These are phyloP conservation scores for Pelusios castaneus DNA, from an alignment of 2,113 vertebrate species.

Conservation along the genomic window DNA sequence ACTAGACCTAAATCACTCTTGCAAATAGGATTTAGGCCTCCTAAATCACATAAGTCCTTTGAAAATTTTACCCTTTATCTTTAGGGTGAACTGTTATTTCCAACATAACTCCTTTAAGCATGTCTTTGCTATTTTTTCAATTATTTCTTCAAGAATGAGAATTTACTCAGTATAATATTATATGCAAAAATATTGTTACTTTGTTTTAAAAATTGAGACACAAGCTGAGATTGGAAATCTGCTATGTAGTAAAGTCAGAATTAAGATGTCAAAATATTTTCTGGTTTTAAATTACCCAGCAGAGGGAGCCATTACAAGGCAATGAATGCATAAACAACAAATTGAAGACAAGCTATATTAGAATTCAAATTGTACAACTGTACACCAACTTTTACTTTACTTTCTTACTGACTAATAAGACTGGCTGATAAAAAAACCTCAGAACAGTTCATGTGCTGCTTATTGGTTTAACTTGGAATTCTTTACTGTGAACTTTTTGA, in stretches of 20 bases:
- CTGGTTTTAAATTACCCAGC: background rate
- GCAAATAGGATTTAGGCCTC: background rate
- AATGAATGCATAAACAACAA: rapidly evolving
- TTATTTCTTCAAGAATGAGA: background rate
- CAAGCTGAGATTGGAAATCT: background rate
- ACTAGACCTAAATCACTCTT: background rate
- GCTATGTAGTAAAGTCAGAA: background rate
- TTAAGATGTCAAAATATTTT: background rate
- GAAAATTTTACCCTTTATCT: background rate
- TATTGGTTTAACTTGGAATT: background rate
- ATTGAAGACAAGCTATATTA: background rate
- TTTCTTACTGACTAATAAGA: background rate
- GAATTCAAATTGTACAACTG: background rate
- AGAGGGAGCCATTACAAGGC: constrained; percentile 34
- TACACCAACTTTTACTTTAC: background rate
- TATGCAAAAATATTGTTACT: background rate
- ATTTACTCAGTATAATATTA: background rate
- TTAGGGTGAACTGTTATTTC: background rate
- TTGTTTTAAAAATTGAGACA: background rate
- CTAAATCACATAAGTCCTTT: background rate
- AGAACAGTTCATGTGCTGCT: background rate
- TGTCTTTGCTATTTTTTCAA: background rate
- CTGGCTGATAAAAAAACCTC: rapidly evolving
- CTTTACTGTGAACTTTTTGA: background rate
- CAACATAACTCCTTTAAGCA: background rate